phyloP scores from a whole-genome alignment of 2,888 invertebrate species.

The Graphium colonna region DNA sequence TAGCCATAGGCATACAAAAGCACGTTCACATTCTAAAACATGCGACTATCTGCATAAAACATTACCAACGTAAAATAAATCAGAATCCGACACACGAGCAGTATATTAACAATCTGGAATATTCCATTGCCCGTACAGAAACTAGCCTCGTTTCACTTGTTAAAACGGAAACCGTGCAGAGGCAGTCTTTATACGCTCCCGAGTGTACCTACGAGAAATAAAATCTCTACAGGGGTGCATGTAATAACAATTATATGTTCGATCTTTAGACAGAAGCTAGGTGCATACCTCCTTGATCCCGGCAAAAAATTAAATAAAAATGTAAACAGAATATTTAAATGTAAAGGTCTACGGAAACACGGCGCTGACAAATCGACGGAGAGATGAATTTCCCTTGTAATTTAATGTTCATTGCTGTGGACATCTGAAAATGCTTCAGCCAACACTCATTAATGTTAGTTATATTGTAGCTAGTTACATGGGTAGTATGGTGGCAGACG shows the following conservation, averaged over 20 bases:
- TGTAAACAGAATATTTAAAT: slow-evolving; percentile 20
- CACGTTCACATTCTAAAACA: too few relatives aligned
- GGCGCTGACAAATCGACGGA: too few relatives aligned
- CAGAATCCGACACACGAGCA: background rate
- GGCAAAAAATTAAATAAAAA: slow-evolving; percentile 18
- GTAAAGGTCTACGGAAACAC: slow-evolving; percentile 7
- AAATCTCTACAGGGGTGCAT: slow-evolving; percentile 64
- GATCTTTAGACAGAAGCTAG: slow-evolving; percentile 34
- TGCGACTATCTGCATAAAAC: background rate
- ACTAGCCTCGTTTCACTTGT: slow-evolving; percentile 37
- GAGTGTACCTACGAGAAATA: slow-evolving; percentile 41
- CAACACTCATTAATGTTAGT: too few relatives aligned
- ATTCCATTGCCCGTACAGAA: background rate
- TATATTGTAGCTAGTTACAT: too few relatives aligned
- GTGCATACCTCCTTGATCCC: slow-evolving; percentile 29
- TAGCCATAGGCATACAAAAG: too few relatives aligned
- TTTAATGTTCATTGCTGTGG: background rate
- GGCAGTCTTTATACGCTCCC: slow-evolving; percentile 45
- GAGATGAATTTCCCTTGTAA: background rate
- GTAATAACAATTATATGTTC: slow-evolving; percentile 64
- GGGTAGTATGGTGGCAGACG: too few relatives aligned
- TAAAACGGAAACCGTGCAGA: slow-evolving; percentile 63
- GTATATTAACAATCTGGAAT: slow-evolving; percentile 5
- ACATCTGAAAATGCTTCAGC: too few relatives aligned
- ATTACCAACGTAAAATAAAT: background rate